Conservation (phyloP, 2,113 vertebrate genomes). For the Protobothrops flavoviridis region DNA sequence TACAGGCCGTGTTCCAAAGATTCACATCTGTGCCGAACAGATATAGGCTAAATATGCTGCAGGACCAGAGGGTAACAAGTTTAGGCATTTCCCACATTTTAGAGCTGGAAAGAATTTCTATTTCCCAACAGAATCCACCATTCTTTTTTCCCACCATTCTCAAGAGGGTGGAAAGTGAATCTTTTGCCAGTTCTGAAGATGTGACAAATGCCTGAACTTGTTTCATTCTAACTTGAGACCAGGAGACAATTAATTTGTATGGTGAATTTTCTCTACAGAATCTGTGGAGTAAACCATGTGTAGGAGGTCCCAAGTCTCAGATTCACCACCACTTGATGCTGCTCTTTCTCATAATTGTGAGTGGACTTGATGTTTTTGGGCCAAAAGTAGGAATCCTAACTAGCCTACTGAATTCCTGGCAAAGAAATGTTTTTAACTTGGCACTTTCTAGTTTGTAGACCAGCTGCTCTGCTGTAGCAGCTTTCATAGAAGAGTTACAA, state of each 20-base stretch:
- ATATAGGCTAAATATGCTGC: neutral
- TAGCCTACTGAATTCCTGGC: neutral
- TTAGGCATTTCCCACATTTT: neutral
- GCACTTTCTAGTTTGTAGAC: neutral
- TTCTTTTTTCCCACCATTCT: neutral
- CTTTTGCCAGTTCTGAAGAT: neutral
- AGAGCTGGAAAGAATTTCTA: neutral
- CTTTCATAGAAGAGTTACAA: neutral
- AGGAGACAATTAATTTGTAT: neutral
- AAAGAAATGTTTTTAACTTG: neutral
- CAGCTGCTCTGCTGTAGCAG: neutral
- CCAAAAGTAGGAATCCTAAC: neutral
- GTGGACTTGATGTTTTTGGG: neutral
- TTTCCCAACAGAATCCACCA: neutral
- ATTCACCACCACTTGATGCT: neutral
- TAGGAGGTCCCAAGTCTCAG: neutral
- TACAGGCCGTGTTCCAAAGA: neutral
- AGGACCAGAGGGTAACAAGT: neutral
- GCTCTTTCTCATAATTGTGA: neutral
- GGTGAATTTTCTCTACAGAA: neutral
- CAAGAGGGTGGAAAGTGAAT: neutral
- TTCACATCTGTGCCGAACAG: neutral
- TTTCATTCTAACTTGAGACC: neutral
- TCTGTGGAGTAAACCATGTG: neutral
- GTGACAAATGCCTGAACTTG: neutral